Conservation (phyloP, 1,140 invertebrate genomes). For the Drosophila ananassae region DNA sequence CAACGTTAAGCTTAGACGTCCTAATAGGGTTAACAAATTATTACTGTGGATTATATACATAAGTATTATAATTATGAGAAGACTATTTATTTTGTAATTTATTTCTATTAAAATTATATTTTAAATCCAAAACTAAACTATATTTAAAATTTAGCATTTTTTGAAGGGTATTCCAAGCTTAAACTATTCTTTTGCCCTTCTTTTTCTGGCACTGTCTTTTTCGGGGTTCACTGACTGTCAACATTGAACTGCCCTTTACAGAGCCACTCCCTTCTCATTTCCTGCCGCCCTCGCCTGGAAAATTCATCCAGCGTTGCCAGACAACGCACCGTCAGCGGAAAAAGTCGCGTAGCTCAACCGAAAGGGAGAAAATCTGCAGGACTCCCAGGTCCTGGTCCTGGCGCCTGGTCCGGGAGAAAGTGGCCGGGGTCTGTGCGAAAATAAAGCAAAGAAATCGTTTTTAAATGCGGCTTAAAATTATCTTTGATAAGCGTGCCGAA, state of each 20-base stretch:
- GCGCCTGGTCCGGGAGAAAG: constrained; percentile 1
- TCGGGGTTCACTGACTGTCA: constrained; percentile 73
- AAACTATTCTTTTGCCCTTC: not conserved
- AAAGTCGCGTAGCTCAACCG: constrained; percentile 49
- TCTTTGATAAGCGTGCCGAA: constrained; percentile 75
- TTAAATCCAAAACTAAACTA: no score
- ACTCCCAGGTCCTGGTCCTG: no score
- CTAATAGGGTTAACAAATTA: constrained; percentile 7
- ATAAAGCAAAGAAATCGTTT: constrained; percentile 72
- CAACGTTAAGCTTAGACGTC: constrained; percentile 15
- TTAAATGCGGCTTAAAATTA: constrained; percentile 78
- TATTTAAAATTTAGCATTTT: not conserved
- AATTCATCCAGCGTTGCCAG: constrained; percentile 58
- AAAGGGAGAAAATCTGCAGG: constrained; percentile 17
- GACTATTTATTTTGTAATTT: no score
- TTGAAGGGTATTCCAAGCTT: not conserved
- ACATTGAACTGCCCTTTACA: constrained; percentile 43
- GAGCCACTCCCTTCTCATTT: not conserved
- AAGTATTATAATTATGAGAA: not conserved
- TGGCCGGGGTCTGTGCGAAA: constrained; percentile 17
- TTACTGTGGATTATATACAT: not conserved
- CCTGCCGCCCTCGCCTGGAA: not conserved
- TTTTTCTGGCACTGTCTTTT: constrained; percentile 31
- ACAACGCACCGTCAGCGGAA: constrained; percentile 71
- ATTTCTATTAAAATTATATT: no score